Evolutionary conservation across 2,888 invertebrate species (phyloP).

Genomic region (Crossocerus cetratus): DNA sequence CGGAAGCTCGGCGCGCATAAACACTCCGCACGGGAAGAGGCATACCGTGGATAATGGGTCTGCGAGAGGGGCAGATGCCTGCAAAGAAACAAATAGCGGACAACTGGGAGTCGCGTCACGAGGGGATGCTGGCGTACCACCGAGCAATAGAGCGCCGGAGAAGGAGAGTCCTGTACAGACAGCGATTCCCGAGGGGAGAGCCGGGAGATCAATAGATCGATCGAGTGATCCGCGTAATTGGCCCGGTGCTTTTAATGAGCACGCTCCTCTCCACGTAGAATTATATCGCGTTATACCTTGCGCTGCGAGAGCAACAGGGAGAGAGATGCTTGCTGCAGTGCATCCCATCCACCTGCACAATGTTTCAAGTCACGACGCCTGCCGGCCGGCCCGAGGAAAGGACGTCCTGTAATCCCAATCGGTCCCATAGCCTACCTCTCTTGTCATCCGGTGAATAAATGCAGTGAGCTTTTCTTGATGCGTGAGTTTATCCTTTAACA

Average conservation of each 20-base stretch:
- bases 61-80: constrained; percentile 9
- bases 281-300: constrained; percentile 27
- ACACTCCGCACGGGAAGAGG: background rate
- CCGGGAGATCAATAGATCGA: constrained; percentile 7
- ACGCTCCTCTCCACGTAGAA: constrained; percentile 11
- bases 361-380: background rate
- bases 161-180: background rate
- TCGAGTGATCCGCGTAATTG: constrained; percentile 35
- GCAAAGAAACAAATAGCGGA: constrained; percentile 5
- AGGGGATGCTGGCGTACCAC: background rate
- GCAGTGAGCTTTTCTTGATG: too few relatives aligned
- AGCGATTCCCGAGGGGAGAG: background rate
- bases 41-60: constrained; percentile 11
- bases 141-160: too few relatives aligned
- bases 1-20: too few relatives aligned
- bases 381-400: too few relatives aligned
- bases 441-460: too few relatives aligned
- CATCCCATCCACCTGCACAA: background rate
- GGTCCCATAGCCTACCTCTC: too few relatives aligned
- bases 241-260: constrained; percentile 29
- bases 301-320: background rate
- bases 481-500: too few relatives aligned
- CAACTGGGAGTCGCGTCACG: constrained; percentile 1
- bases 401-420: too few relatives aligned
- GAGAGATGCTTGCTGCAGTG: background rate